These are phyloP conservation scores for Himantopus leucocephalus DNA, from an alignment of 2,113 vertebrate species.

Conservation along the genomic window DNA sequence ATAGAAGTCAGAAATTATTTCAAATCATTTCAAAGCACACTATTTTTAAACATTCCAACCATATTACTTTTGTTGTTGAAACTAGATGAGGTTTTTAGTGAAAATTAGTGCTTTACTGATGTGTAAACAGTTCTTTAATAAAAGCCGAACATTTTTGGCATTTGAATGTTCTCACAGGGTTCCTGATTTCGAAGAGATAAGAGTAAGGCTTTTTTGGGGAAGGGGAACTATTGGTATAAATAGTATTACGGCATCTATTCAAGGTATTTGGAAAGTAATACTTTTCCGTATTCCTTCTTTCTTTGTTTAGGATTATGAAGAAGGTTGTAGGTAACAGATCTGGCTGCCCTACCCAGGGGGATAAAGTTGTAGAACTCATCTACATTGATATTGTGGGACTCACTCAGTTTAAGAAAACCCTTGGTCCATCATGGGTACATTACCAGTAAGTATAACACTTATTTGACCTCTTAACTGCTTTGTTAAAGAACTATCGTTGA, in stretches of 20 bases:
- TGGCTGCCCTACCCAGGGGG: constrained; percentile 94
- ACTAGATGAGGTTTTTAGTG: not conserved
- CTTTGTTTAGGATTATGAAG: constrained; percentile 90
- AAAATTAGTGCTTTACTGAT: not conserved
- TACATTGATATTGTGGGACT: constrained; percentile 99
- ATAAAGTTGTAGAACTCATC: constrained; percentile 97
- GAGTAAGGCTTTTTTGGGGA: not conserved
- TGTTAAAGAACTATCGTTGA: not conserved
- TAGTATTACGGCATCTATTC: not conserved
- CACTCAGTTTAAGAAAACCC: constrained; percentile 97
- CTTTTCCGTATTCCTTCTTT: not conserved
- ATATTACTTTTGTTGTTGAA: not conserved
- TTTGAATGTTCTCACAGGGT: not conserved
- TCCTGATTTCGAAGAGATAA: not conserved
- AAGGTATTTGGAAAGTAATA: not conserved
- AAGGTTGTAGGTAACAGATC: constrained; percentile 98
- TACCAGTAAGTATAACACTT: constrained; percentile 90
- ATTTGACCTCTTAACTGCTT: not conserved
- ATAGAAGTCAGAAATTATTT: not conserved
- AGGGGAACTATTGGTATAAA: not conserved
- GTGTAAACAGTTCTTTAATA: not conserved
- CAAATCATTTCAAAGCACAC: not conserved
- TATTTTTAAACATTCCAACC: not conserved
- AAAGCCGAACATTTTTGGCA: not conserved
- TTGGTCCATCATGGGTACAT: constrained; percentile 98